Base-by-base conservation (phyloP, 2,888 invertebrate genomes). In the Polia nebulosa region DNA sequence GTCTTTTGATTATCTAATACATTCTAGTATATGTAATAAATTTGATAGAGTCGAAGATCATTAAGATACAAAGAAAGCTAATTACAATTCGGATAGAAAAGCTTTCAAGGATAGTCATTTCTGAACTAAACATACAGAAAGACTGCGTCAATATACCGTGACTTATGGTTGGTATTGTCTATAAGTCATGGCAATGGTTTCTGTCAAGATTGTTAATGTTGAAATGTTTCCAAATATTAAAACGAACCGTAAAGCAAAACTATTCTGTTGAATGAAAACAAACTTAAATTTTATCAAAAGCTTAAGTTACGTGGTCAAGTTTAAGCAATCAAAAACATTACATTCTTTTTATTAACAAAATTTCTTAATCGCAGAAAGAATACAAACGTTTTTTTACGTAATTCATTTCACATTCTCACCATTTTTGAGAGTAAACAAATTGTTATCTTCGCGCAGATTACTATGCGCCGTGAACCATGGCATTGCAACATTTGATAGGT, bases 401-500 rank as follows among this genome's bases (percentile, higher is more conserved):
- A 76, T 68, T 51, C 47, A 58, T 20, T 59, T 64, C 49, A 66
- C 62, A 65, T 70, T 73, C 74, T 60, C 74, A 78, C 57, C 53
- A 55, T 62, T 57, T 57, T 58, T 62, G 27, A 60, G 53, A 65
- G 34, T 79, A 61, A 72, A 78, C 67, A 58, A 76, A 62, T 69
- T 59, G 13, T 66, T 66, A 67, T 64, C 39, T 57, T 57, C 59
- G n/a, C 44, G 25, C 9, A 70, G 49, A 69, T 75, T 64, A 74
- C 13, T 44, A 25, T 27, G 41, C 52, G 63, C 61, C 57, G 53
- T 64, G 62, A 52, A 73, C 55, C 72, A 66, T 64, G 59, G 67
- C 64, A 63, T 79, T 83, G 69, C 77, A 58, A 57, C 75, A 79
- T 76, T 60, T 64, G 75, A 83, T 79, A 80, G 69, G 60, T 70